These are phyloP conservation scores for Tryphoninae sp. DNA, from an alignment of 2,888 invertebrate species.

Conservation along the genomic window DNA sequence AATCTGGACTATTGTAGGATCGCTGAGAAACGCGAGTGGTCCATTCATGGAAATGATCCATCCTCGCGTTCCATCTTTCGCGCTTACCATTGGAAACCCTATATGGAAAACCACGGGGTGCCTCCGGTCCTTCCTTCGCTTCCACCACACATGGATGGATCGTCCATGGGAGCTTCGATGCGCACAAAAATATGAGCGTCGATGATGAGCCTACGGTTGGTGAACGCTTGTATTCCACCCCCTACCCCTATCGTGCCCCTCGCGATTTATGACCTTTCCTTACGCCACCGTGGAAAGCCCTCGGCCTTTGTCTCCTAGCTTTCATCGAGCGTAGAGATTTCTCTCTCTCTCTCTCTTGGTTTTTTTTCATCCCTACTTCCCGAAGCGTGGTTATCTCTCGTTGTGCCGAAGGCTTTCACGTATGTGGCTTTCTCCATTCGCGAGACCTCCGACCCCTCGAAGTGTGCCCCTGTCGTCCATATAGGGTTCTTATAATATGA, in stretches of 20 bases:
- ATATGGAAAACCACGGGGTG: background rate
- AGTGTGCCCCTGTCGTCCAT: constrained; percentile 36
- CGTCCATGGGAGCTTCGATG: constrained; percentile 46
- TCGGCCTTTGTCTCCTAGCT: constrained; percentile 56
- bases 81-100: too few relatives aligned
- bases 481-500: constrained; percentile 50
- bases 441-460: constrained; percentile 33
- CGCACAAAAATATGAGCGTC: constrained; percentile 57
- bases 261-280: constrained; percentile 56
- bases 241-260: constrained; percentile 2
- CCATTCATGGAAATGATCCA: too few relatives aligned
- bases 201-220: constrained; percentile 52
- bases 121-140: constrained; percentile 35
- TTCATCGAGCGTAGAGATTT: constrained; percentile 57
- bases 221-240: constrained; percentile 36
- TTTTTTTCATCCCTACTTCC: constrained; percentile 37
- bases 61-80: too few relatives aligned
- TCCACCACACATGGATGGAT: constrained; percentile 45
- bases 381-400: constrained; percentile 31
- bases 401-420: constrained; percentile 27
- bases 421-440: constrained; percentile 57
- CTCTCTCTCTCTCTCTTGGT: constrained; percentile 18
- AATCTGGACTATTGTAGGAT: too few relatives aligned
- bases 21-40: too few relatives aligned
- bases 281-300: constrained; percentile 51